These are phyloP conservation scores for Tympanoctomys barrerae DNA, from an alignment of 2,797 vertebrate species.

Conservation along the genomic window DNA sequence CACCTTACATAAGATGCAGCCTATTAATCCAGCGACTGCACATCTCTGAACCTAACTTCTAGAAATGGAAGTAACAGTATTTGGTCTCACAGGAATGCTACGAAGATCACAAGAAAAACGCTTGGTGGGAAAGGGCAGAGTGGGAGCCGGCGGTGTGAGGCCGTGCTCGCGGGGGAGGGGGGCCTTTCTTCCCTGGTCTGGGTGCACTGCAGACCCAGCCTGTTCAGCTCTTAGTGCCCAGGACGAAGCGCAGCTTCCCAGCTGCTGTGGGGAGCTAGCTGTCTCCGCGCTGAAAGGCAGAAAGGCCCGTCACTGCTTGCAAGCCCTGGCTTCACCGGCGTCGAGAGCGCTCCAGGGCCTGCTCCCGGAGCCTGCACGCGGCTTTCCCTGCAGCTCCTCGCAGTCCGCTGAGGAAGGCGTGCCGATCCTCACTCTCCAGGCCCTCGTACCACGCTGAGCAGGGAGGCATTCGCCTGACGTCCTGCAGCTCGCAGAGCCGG, in stretches of 20 bases:
- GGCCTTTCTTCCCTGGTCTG: neutral
- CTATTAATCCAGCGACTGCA: neutral
- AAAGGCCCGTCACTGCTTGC: neutral
- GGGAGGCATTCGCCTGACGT: neutral
- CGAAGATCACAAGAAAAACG: neutral
- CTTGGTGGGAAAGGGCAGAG: neutral
- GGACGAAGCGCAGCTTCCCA: neutral
- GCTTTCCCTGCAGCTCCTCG: neutral
- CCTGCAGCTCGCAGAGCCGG: neutral
- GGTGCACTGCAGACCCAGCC: neutral
- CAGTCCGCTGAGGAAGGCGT: neutral
- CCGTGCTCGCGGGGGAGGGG: neutral
- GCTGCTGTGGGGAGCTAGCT: neutral
- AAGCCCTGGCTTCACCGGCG: neutral
- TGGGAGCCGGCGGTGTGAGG: neutral
- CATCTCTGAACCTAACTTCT: neutral
- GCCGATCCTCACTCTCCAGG: rapidly evolving
- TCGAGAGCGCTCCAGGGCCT: neutral
- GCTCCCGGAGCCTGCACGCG: neutral
- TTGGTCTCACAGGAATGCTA: neutral
- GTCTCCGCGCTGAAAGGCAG: neutral
- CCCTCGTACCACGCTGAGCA: neutral
- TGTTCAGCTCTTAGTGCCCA: neutral
- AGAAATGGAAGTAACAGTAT: neutral
- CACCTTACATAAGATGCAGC: neutral